phyloP scores from a whole-genome alignment of 2,888 invertebrate species.

The Salpingus planirostris region DNA sequence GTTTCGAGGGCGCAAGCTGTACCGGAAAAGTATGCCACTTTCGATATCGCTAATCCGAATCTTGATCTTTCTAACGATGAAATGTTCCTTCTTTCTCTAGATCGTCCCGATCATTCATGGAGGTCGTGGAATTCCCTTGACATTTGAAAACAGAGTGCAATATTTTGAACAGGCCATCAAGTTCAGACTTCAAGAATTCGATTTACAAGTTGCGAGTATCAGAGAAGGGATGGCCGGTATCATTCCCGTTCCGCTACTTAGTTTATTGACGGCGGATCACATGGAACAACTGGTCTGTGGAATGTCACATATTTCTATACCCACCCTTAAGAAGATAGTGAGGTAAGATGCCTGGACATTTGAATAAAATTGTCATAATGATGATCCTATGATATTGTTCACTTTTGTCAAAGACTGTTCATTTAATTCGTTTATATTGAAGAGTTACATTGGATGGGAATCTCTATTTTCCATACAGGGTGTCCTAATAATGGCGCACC shows the following conservation, averaged over 20 bases:
- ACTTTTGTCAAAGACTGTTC: not conserved
- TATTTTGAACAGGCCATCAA: constrained; percentile 53
- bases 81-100: constrained; percentile 22
- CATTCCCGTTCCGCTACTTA: constrained; percentile 53
- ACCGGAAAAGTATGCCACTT: constrained; percentile 40
- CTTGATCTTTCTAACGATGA: not conserved
- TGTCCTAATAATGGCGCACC: no score
- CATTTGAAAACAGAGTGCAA: constrained; percentile 50
- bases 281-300: constrained; percentile 57
- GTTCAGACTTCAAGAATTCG: constrained; percentile 54
- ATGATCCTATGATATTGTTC: no score
- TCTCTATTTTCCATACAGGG: no score
- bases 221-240: constrained; percentile 57
- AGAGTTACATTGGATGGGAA: no score
- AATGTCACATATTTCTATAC: constrained; percentile 51
- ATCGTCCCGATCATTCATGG: constrained; percentile 54
- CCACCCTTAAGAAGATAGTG: constrained; percentile 51
- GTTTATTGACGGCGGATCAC: constrained; percentile 49
- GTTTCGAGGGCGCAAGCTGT: constrained; percentile 54
- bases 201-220: constrained; percentile 51
- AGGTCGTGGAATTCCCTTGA: constrained; percentile 49
- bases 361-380: no score
- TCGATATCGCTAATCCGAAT: not conserved
- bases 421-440: not conserved
- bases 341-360: constrained; percentile 37